Evolutionary conservation across 2,888 invertebrate genomes (phyloP), one percentile per base, ranked within the genome.

Genomic region (Cosmopolites sordidus): DNA sequence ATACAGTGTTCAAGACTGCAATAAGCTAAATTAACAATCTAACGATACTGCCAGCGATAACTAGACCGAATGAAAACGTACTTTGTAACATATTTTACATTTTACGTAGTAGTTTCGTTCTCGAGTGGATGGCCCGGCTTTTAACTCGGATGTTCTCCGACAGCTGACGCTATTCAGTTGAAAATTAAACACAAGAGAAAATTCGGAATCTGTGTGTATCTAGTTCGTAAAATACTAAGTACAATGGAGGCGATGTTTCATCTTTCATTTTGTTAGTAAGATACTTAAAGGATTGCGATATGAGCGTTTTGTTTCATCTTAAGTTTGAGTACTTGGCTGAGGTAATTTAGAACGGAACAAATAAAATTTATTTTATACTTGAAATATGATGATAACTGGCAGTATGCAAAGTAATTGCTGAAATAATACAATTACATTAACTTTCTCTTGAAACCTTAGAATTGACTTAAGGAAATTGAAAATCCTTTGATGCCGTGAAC

Each of bases 181-280:
- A 45, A 51, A 51, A 51, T 51, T 51, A 51, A 51, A 51, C 51
- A 40, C 30, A 38, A 29, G 50, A 50, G 51, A 51, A 51, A 45
- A 44, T 51, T 45, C 18, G 18, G 22, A 45, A 18, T 45, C 41
- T 16, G 43, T 51, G 45, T 51, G 16, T 41, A 45, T 30, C 43
- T 43, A 38, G 49, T 49, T 43, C 38, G 49, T 48, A 42, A 42
- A 48, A 42, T 16, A n/a, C 37, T 48, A 40, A 45, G 37, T 37
- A 17, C 39, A 27, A 47, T 47, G 11, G 40, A 29, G 29, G 29
- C 14, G 30, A 17, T 30, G 42, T 33, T 42, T 33, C 33, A 33
- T 33, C 33, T 33, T 33, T 33, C 12, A 6, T 11, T 33, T 33
- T 33, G 11, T 11, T 3, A n/a, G 8, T 12, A 8, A 22, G 22